These are phyloP conservation scores for Prunella strophiata DNA, from an alignment of 2,797 vertebrate genomes.

Conservation along the genomic window DNA sequence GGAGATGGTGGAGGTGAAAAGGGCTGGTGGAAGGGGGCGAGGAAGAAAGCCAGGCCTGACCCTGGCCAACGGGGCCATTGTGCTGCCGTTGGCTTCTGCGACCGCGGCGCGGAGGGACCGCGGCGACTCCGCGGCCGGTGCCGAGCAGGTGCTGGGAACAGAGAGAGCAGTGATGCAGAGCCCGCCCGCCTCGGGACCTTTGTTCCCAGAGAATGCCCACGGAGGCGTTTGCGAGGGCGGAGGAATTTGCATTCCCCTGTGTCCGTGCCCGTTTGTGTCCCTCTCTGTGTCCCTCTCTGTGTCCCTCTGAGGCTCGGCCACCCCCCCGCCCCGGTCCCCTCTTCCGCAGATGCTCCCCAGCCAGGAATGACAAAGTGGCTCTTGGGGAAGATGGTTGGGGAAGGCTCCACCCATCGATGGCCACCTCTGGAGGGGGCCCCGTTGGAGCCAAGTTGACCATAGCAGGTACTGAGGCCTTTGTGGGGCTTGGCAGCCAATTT, in stretches of 20 bases:
- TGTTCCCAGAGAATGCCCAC: slow-evolving; percentile 62
- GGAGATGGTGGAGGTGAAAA: slow-evolving; percentile 70
- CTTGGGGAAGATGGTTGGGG: slow-evolving; percentile 32
- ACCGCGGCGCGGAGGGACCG: slow-evolving; percentile 52
- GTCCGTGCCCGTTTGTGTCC: neutral
- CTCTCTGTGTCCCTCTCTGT: neutral
- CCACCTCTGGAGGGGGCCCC: slow-evolving; percentile 43
- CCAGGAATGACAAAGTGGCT: slow-evolving; percentile 32
- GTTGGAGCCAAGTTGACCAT: neutral
- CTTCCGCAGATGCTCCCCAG: slow-evolving; percentile 3
- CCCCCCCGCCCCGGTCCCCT: neutral
- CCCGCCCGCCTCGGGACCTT: slow-evolving; percentile 62
- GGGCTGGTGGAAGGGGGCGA: slow-evolving; percentile 61
- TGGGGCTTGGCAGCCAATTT: slow-evolving; percentile 47
- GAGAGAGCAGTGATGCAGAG: slow-evolving; percentile 69
- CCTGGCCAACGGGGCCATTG: slow-evolving; percentile 66
- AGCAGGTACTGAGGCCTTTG: slow-evolving; percentile 20
- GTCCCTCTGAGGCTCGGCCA: neutral
- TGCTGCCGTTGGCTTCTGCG: slow-evolving; percentile 54
- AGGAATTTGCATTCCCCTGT: slow-evolving; percentile 47
- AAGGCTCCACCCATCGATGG: slow-evolving; percentile 32
- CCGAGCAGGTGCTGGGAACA: slow-evolving; percentile 72
- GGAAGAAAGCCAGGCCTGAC: slow-evolving; percentile 71
- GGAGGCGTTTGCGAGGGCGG: slow-evolving; percentile 40
- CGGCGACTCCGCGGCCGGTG: slow-evolving; percentile 5